Conservation (phyloP, 2,797 vertebrate species). For the Clarias platycephalus region DNA sequence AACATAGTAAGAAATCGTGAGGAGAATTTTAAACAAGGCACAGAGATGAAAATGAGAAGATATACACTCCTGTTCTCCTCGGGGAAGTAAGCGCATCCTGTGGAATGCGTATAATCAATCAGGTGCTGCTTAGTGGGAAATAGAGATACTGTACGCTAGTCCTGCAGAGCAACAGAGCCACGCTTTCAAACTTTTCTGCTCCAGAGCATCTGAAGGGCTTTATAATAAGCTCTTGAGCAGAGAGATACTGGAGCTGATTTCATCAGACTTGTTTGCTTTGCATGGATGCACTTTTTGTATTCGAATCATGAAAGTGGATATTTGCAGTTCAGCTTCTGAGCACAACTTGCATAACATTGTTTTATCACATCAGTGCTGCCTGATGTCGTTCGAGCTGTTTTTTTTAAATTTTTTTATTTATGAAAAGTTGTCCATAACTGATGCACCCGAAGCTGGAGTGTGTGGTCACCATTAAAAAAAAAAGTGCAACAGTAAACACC, state of each 20-base stretch:
- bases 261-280: slow-evolving; percentile 29
- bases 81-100: slow-evolving; percentile 1
- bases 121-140: slow-evolving; percentile 38
- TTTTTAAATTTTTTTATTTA: no score
- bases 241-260: slow-evolving; percentile 26
- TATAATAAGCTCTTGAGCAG: slow-evolving; percentile 23
- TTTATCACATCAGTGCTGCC: slow-evolving; percentile 13
- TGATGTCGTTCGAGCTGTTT: neutral
- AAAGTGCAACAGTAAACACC: no score
- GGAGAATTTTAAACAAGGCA: slow-evolving; percentile 32
- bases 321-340: slow-evolving; percentile 7
- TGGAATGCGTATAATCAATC: slow-evolving; percentile 41
- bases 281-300: slow-evolving; percentile 3
- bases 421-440: neutral
- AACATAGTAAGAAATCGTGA: slow-evolving; percentile 49
- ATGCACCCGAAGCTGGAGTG: neutral
- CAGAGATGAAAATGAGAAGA: slow-evolving; percentile 52
- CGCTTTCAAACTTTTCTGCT: neutral
- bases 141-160: slow-evolving; percentile 36
- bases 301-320: slow-evolving; percentile 16
- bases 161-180: neutral
- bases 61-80: slow-evolving; percentile 36
- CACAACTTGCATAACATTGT: slow-evolving; percentile 7
- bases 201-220: slow-evolving; percentile 22
- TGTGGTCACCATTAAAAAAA: no score